Conservation (phyloP, 2,888 invertebrate species). For the Diarsia brunnea region DNA sequence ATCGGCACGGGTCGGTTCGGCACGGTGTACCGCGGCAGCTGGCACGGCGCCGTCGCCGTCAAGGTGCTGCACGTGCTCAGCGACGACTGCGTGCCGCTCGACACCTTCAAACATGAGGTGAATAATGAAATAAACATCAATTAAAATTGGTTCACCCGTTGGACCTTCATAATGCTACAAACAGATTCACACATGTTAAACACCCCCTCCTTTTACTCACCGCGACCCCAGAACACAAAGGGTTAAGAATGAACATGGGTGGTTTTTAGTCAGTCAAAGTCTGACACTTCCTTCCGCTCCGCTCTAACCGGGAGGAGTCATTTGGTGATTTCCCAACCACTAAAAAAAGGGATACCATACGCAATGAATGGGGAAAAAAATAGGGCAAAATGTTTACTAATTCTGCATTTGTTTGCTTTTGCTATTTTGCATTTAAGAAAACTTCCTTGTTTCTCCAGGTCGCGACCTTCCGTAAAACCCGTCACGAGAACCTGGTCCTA, state of each 20-base stretch:
- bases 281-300: too few species aligned
- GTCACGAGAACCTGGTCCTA: slow-evolving; percentile 99
- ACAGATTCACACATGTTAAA: not conserved
- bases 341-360: too few species aligned
- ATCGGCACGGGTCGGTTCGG: slow-evolving; percentile 98
- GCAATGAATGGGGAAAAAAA: too few species aligned
- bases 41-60: slow-evolving; percentile 99
- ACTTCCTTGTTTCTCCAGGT: slow-evolving; percentile 89
- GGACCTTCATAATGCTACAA: not conserved
- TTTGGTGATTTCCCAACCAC: too few species aligned
- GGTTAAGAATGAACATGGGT: too few species aligned
- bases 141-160: not conserved
- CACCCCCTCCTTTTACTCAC: too few species aligned
- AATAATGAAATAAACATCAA: not conserved
- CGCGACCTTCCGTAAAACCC: slow-evolving; percentile 98
- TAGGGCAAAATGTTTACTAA: too few species aligned
- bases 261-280: too few species aligned
- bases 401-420: too few species aligned
- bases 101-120: slow-evolving; percentile 98
- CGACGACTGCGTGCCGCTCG: slow-evolving; percentile 96
- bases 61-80: slow-evolving; percentile 97
- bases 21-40: slow-evolving; percentile 97
- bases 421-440: not conserved
- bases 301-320: too few species aligned
- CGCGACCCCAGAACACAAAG: too few species aligned